Percentiles rank a stretch among this genome's conserved stretches.
These are phyloP conservation scores for Parnassius smintheus DNA, from an alignment of 2,888 invertebrate species.

Conservation along the genomic window DNA sequence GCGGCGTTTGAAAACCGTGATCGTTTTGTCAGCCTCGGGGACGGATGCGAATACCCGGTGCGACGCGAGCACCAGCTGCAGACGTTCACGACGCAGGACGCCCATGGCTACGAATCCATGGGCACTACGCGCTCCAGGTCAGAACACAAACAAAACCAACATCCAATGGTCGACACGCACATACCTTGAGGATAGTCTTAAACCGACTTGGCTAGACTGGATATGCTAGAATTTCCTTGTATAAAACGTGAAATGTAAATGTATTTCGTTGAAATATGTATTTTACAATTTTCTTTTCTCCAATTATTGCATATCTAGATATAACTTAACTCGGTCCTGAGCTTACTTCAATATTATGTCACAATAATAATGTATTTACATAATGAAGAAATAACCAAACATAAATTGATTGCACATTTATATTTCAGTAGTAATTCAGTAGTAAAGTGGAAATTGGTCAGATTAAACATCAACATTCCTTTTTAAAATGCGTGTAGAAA, in stretches of 20 bases:
- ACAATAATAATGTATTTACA: too few relatives aligned
- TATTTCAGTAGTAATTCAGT: too few relatives aligned
- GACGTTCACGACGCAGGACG: constrained; percentile 68
- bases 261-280: not conserved
- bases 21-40: constrained; percentile 88
- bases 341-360: too few relatives aligned
- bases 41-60: constrained; percentile 93
- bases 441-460: too few relatives aligned
- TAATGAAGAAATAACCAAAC: too few relatives aligned
- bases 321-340: too few relatives aligned
- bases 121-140: constrained; percentile 92
- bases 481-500: too few relatives aligned
- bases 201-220: not conserved
- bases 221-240: not conserved
- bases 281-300: too few relatives aligned
- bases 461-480: too few relatives aligned
- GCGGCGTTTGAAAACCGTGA: constrained; percentile 28
- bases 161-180: constrained; percentile 49
- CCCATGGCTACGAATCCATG: constrained; percentile 92
- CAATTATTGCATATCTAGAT: too few relatives aligned
- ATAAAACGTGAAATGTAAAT: not conserved
- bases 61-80: constrained; percentile 84
- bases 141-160: constrained; percentile 68
- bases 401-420: too few relatives aligned
- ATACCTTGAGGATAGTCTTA: constrained; percentile 61